Evolutionary conservation across 2,797 vertebrate genomes (phyloP).

Genomic region (Premnoplex brunnescens): DNA sequence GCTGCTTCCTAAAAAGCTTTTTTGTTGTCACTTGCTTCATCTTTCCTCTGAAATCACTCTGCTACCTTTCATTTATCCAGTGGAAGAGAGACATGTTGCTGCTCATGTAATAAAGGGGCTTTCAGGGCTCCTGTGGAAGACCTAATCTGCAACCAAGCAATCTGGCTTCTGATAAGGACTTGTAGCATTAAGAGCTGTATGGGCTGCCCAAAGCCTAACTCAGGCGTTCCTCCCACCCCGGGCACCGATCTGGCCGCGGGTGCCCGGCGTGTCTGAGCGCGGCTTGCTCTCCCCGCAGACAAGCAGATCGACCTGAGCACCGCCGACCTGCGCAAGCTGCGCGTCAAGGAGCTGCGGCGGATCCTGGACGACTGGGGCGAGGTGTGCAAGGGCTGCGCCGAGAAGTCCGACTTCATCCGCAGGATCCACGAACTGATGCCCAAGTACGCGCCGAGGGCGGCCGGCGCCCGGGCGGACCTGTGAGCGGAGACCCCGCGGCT

Average conservation of each 20-base stretch:
- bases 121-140: not conserved
- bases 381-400: conserved; percentile 93
- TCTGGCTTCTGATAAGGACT: not conserved
- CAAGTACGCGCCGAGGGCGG: conserved; percentile 90
- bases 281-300: conserved; percentile 76
- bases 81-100: not conserved
- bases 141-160: not conserved
- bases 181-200: not conserved
- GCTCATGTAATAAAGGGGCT: not conserved
- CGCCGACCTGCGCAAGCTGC: conserved; percentile 93
- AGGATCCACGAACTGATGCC: conserved; percentile 97
- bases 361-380: conserved; percentile 97
- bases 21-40: not conserved
- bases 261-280: not conserved
- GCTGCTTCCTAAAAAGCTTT: not conserved
- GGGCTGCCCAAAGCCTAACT: not conserved
- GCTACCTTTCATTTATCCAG: not conserved
- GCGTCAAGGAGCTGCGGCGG: conserved; percentile 95
- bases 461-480: conserved; percentile 90
- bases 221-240: not conserved
- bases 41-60: not conserved
- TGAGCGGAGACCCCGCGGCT: conserved; percentile 40
- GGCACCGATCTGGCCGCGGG: not conserved
- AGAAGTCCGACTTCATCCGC: conserved; percentile 96
- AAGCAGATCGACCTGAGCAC: conserved; percentile 94